Percentiles rank a stretch among this genome's conserved stretches.
These are phyloP conservation scores for Sympetrum striolatum DNA, from an alignment of 2,888 invertebrate species.

Conservation along the genomic window DNA sequence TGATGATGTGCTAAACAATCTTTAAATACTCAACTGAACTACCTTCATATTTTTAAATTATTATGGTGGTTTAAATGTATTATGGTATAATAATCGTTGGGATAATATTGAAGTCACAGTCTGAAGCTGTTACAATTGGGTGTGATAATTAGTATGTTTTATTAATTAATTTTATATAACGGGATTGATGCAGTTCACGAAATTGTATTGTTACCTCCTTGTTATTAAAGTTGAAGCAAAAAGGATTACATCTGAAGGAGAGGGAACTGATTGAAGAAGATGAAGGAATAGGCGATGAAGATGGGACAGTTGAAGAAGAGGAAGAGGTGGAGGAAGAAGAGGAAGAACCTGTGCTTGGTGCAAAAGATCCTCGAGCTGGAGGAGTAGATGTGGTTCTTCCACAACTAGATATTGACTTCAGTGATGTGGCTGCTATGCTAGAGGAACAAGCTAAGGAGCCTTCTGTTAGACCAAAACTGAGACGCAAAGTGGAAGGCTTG, in stretches of 20 bases:
- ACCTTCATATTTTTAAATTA: too few species aligned
- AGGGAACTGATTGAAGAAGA: constrained; percentile 54
- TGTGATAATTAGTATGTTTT: too few species aligned
- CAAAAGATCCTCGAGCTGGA: constrained; percentile 81
- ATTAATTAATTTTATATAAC: neutral
- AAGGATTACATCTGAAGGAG: constrained; percentile 70
- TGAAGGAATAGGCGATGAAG: constrained; percentile 48
- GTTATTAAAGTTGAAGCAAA: constrained; percentile 74
- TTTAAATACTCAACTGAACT: too few species aligned
- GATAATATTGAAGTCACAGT: too few species aligned
- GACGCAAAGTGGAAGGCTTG: neutral
- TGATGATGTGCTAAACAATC: too few species aligned
- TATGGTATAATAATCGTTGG: too few species aligned
- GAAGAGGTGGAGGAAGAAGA: constrained; percentile 50
- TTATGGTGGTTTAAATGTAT: too few species aligned
- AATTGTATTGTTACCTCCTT: constrained; percentile 55
- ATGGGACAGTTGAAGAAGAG: constrained; percentile 46
- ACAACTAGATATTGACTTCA: constrained; percentile 70
- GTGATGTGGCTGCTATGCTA: constrained; percentile 65
- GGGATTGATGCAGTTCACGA: neutral
- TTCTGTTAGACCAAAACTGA: neutral
- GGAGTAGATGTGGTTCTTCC: constrained; percentile 76
- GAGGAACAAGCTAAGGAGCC: constrained; percentile 52
- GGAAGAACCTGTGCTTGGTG: constrained; percentile 45
- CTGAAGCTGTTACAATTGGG: too few species aligned